Percentiles rank a stretch among this genome's conserved stretches.
phyloP scores from a whole-genome alignment of 2,113 vertebrate genomes.

The Panurus biarmicus region DNA sequence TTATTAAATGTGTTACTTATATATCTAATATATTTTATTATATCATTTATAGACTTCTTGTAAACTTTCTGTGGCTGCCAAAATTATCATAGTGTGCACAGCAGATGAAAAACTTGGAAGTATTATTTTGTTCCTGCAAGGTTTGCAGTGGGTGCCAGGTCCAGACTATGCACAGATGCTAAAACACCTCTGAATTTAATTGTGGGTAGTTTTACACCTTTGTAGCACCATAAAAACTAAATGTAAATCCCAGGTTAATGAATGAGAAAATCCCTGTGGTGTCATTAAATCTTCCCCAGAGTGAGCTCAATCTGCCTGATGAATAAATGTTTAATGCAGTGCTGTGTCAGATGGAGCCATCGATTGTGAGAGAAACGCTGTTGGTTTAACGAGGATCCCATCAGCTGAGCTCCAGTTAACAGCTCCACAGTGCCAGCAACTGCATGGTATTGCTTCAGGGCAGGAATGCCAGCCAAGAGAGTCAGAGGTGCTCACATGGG shows the following conservation, averaged over 20 bases:
- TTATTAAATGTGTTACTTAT: background rate
- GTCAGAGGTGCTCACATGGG: background rate
- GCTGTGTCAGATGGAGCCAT: background rate
- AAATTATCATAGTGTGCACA: background rate
- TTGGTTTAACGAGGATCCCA: background rate
- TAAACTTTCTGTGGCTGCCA: background rate
- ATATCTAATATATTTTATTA: background rate
- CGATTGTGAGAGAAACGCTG: background rate
- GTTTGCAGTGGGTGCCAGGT: background rate
- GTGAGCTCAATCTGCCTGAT: background rate
- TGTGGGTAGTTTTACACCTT: background rate
- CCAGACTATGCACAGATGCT: background rate
- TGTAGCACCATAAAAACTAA: background rate
- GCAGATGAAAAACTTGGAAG: background rate
- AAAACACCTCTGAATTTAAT: background rate
- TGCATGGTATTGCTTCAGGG: background rate
- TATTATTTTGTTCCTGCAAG: background rate
- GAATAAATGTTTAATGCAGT: conserved; percentile 46
- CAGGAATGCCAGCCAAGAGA: background rate
- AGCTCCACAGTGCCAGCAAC: background rate
- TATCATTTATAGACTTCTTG: background rate
- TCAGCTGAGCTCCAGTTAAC: background rate
- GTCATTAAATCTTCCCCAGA: background rate
- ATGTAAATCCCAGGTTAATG: conserved; percentile 12
- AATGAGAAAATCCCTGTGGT: conserved; percentile 11